phyloP scores from a whole-genome alignment of 2,113 vertebrate species.

The Tachysurus fulvidraco region DNA sequence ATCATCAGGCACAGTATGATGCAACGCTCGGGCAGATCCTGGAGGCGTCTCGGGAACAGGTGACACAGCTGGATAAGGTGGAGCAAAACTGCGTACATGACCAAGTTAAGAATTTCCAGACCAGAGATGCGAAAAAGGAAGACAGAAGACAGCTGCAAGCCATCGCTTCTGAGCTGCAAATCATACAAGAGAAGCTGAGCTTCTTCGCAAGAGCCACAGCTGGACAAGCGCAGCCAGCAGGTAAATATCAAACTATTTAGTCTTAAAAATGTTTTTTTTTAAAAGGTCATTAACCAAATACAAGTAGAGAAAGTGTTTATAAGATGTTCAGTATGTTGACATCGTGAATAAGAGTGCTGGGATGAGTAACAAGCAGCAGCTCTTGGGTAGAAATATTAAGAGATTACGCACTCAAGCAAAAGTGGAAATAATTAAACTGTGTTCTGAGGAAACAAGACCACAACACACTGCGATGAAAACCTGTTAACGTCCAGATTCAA shows the following conservation, averaged over 20 bases:
- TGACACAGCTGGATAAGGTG: constrained; percentile 69
- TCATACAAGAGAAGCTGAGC: constrained; percentile 61
- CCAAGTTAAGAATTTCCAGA: constrained; percentile 53
- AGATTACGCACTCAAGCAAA: background rate
- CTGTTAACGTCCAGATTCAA: background rate
- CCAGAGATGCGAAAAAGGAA: constrained; percentile 48
- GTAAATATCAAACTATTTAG: constrained; percentile 61
- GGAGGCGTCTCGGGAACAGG: constrained; percentile 65
- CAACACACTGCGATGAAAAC: background rate
- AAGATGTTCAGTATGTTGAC: background rate
- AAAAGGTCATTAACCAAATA: background rate
- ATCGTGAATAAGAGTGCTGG: background rate
- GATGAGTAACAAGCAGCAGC: background rate
- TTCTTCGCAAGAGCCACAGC: constrained; percentile 40
- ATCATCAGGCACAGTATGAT: constrained; percentile 61
- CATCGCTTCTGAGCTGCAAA: constrained; percentile 68
- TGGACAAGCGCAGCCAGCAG: constrained; percentile 78
- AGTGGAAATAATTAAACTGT: background rate
- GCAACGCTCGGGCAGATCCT: constrained; percentile 73
- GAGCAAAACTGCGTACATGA: constrained; percentile 69
- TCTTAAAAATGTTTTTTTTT: background rate
- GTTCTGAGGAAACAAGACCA: background rate
- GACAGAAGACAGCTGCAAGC: constrained; percentile 58
- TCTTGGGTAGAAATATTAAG: background rate
- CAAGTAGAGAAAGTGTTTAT: background rate